Conservation (phyloP, 2,797 vertebrate genomes). For the Lacerta viridis region DNA sequence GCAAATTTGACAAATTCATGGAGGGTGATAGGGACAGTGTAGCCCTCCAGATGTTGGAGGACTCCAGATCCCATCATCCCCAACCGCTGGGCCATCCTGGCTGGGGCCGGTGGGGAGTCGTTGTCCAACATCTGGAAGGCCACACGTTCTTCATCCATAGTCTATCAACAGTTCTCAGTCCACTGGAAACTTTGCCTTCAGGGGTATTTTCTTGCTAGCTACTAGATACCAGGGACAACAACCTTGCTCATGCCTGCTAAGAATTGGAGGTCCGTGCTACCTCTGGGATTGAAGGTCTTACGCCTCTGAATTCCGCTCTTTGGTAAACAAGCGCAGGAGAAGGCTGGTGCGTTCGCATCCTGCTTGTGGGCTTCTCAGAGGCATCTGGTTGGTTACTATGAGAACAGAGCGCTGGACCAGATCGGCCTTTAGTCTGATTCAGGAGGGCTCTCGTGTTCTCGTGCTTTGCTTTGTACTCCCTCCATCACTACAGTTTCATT, state of each 20-base stretch:
- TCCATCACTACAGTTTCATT: background rate
- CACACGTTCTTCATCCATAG: background rate
- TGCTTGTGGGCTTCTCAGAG: background rate
- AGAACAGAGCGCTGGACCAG: no score
- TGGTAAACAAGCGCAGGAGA: background rate
- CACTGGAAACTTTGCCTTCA: background rate
- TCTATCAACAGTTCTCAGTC: background rate
- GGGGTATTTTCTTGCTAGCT: background rate
- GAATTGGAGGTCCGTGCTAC: no score
- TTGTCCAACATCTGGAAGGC: no score
- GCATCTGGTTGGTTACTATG: background rate
- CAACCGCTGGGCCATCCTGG: no score
- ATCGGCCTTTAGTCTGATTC: background rate
- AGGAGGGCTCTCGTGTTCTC: background rate
- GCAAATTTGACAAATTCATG: constrained; percentile 11
- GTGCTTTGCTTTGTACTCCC: background rate
- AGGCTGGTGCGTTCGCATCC: background rate
- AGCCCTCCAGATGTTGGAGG: no score
- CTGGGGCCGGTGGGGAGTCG: no score
- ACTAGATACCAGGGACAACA: background rate
- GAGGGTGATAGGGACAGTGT: no score
- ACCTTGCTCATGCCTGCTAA: background rate
- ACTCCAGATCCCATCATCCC: no score
- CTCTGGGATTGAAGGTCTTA: no score
- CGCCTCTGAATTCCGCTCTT: no score